Percentiles rank a stretch among this genome's conserved stretches.
These are phyloP conservation scores for Phortica variegata DNA, from an alignment of 1,140 invertebrate species.

Conservation along the genomic window DNA sequence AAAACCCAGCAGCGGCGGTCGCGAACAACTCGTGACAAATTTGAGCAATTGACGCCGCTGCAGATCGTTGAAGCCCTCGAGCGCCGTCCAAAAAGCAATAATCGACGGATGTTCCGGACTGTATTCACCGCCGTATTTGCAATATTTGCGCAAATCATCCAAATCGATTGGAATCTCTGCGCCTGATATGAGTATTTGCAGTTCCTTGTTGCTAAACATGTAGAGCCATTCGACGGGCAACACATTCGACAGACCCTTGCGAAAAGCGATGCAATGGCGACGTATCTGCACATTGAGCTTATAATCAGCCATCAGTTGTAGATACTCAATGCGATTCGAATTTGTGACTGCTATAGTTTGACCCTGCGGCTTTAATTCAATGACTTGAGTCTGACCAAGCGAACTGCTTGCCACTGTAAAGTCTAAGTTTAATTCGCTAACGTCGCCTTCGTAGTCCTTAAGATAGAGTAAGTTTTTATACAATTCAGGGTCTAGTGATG, in stretches of 20 bases:
- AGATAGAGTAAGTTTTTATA: slow-evolving; percentile 89
- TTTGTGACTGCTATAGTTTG: slow-evolving; percentile 86
- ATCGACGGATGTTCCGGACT: slow-evolving; percentile 76
- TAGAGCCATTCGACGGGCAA: slow-evolving; percentile 88
- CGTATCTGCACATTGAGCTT: slow-evolving; percentile 91
- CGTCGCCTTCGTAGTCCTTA: slow-evolving; percentile 78
- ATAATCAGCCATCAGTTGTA: slow-evolving; percentile 94
- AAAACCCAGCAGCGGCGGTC: slow-evolving; percentile 95
- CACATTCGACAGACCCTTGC: slow-evolving; percentile 84
- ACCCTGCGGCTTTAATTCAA: slow-evolving; percentile 89
- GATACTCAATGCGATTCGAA: slow-evolving; percentile 93
- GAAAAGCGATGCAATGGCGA: slow-evolving; percentile 81
- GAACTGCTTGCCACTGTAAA: slow-evolving; percentile 90
- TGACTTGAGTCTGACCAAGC: slow-evolving; percentile 83
- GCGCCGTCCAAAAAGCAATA: slow-evolving; percentile 80
- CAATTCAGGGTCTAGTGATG: slow-evolving; percentile 88
- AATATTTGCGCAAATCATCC: slow-evolving; percentile 81
- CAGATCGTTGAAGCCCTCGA: slow-evolving; percentile 79
- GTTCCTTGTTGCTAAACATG: slow-evolving; percentile 93
- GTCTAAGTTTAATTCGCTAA: slow-evolving; percentile 82
- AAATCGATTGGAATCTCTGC: slow-evolving; percentile 90
- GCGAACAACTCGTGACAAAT: slow-evolving; percentile 95
- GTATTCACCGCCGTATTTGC: slow-evolving; percentile 85
- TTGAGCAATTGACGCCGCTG: slow-evolving; percentile 87
- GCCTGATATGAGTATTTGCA: slow-evolving; percentile 92